Base-by-base conservation (phyloP, 2,113 vertebrate species). In the Canis aureus region DNA sequence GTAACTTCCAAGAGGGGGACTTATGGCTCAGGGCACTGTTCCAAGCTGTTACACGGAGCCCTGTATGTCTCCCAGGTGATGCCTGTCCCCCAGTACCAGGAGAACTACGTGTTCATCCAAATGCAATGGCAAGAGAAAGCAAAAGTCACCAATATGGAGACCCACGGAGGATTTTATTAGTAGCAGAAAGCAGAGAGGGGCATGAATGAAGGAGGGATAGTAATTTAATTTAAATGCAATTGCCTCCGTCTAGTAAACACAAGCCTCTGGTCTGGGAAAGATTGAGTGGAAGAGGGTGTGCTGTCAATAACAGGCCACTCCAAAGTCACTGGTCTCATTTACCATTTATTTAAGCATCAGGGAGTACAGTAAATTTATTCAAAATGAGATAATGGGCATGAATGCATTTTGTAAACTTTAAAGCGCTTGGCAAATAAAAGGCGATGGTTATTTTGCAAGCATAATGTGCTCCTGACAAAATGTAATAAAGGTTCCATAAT, bases 391-490 rank as follows among this genome's bases (percentile, higher is more conserved):
- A 94, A 79, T 90, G 89, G 62, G 51, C 5, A 9, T 10, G 84
- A 71, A 32, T 38, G 67, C 67, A n/a, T 92, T 84, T 79, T 12
- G 25, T 80, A 93, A 88, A 91, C 91, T 91, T 93, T 67, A 62
- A 88, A 79, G 78, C 12, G 16, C 69, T 67, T 53, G 38, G 49
- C 74, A 90, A 82, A 83, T 82, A 17, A 89, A 88, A 95, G 81
- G 67, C 8, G 4, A 59, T 49, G 62, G 80, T 22, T 62, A 55
- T 84, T 94, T 94, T 51, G 59, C 92, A 84, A 90, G 57, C 80
- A 12, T 73, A 62, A 80, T n/a, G 51, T 9, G 62, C 62, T 88
- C 64, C 35, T 60, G 74, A 43, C 35, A 83, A 43, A 71, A 86
- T 0, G 20, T 38, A 27, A 85, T 91, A 32, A 83, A 88, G 69